Conservation (phyloP, 2,113 vertebrate genomes). For the Zosterops lateralis region DNA sequence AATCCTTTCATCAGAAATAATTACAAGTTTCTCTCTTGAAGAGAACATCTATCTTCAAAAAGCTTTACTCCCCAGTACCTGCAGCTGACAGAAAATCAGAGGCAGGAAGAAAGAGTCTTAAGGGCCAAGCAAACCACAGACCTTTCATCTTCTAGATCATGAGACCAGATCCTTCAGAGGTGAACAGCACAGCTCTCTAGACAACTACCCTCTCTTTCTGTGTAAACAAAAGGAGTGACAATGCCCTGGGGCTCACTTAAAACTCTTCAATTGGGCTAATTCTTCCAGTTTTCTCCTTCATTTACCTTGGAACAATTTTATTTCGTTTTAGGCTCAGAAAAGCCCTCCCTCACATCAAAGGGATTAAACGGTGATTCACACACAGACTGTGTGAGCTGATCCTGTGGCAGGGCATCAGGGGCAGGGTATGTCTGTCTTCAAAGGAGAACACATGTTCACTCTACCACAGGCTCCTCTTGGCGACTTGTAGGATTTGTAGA, state of each 20-base stretch:
- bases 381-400: neutral
- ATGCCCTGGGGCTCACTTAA: neutral
- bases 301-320: neutral
- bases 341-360: neutral
- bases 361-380: neutral
- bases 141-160: neutral
- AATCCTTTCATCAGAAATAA: neutral
- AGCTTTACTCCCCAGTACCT: neutral
- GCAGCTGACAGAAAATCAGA: neutral
- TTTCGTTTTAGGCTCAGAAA: neutral
- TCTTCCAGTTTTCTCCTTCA: neutral
- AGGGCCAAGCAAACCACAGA: neutral
- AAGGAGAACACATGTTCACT: neutral
- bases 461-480: neutral
- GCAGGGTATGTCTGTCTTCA: neutral
- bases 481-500: neutral
- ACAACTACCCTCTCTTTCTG: neutral
- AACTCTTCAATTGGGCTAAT: neutral
- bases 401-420: neutral
- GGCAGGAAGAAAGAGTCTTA: neutral
- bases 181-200: neutral
- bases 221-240: neutral
- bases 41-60: neutral
- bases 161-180: neutral
- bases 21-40: neutral